Base-by-base conservation (phyloP, 2,888 invertebrate species). In the Athalia rosae region DNA sequence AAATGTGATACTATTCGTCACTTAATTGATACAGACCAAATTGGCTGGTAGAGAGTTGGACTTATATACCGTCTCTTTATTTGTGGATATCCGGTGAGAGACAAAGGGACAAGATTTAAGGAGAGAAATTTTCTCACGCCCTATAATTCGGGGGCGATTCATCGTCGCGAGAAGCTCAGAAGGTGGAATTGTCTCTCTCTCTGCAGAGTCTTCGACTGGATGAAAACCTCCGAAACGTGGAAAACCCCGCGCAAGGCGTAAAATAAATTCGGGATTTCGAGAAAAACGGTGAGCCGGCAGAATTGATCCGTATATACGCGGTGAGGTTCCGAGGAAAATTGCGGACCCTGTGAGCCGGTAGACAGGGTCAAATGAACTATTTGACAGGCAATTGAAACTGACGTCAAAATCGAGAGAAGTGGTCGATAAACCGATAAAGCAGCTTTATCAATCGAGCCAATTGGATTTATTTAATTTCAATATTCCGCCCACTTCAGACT, bases 401-500 rank as follows among this genome's bases (percentile, higher is more conserved):
- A 71, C 45, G 45, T 58, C 8, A 58, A 71, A 71, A 71, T 71
- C 13, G 9, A 15, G 43, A 41, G 13, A 15, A 5, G 28, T 56
- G 43, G 45, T 56, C 56, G 71, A 71, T 74, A 59, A n/a, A 48
- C 11, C 76, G 77, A 79, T 80, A 79, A 79, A 77, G 78, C 79
- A 62, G 61, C 61, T 74, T 61, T 78, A 77, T 79, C 78, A 78
- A 81, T 81, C 77, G 80, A 79, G 78, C 76, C 73, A 79, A 80
- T 80, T 76, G 76, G 78, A 80, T 81, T 77, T 79, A 61, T 77
- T 76, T 76, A 77, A 13, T 28, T 59, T 61, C 48, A 74, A 74
- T 74, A 50, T 61, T 48, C 48, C 41, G 4, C 62, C 74, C 61
- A 50, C 62, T 15, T 74, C 61, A 28, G 9, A 74, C 6, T 61